Conservation (phyloP, 2,888 invertebrate species). For the Torymus auratus region DNA sequence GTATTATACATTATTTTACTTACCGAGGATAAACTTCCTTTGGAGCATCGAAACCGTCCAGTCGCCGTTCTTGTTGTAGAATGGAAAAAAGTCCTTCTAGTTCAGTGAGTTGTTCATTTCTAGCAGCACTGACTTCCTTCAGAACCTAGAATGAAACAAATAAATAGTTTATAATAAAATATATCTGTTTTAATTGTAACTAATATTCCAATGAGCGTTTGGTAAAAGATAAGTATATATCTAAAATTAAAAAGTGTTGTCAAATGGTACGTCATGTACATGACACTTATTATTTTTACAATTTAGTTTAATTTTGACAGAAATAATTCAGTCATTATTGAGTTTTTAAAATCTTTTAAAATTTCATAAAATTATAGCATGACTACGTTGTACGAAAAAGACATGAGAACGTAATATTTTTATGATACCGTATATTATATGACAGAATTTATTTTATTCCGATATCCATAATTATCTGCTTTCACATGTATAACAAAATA, state of each 20-base stretch:
- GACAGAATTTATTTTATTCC: slow-evolving; percentile 17
- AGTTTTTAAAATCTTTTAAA: not conserved
- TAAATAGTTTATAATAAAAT: not conserved
- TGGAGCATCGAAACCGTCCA: slow-evolving; percentile 76
- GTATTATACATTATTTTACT: slow-evolving; percentile 61
- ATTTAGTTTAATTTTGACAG: too few species aligned
- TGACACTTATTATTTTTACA: too few species aligned
- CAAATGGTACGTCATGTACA: too few species aligned
- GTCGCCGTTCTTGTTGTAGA: slow-evolving; percentile 80
- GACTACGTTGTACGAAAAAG: too few species aligned
- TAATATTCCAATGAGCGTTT: too few species aligned
- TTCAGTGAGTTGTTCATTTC: slow-evolving; percentile 83
- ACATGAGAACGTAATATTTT: too few species aligned
- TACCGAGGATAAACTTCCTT: slow-evolving; percentile 66
- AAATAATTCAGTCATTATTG: too few species aligned
- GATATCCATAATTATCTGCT: slow-evolving; percentile 7
- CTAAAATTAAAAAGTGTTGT: too few species aligned
- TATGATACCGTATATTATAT: not conserved
- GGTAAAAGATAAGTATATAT: too few species aligned
- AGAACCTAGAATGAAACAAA: slow-evolving; percentile 63
- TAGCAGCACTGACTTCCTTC: slow-evolving; percentile 77
- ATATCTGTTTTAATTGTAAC: too few species aligned
- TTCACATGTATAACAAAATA: slow-evolving; percentile 31
- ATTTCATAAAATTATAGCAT: not conserved
- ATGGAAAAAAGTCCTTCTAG: slow-evolving; percentile 83